These are phyloP conservation scores for Zaprionus camerounensis DNA, from an alignment of 1,140 invertebrate species.

Conservation along the genomic window DNA sequence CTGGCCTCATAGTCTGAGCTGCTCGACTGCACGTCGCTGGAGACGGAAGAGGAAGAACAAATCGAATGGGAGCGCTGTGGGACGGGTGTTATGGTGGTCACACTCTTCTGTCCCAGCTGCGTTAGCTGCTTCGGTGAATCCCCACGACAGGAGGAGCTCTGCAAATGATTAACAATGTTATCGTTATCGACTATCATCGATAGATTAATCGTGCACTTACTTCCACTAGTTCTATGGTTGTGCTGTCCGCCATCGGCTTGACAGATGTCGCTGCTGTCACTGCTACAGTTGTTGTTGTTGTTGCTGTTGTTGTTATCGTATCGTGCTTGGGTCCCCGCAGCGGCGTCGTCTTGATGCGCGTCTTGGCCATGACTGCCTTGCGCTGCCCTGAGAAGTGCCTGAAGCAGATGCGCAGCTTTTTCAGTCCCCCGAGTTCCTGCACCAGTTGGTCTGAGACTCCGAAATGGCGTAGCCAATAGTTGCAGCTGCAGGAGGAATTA, in stretches of 20 bases:
- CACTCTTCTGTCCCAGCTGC: conserved; percentile 29
- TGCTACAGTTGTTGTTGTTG: conserved; percentile 7
- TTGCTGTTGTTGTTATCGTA: conserved; percentile 13
- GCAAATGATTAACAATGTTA: not conserved
- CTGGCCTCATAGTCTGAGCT: conserved; percentile 67
- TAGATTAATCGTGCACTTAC: conserved; percentile 46
- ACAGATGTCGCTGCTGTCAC: conserved; percentile 25
- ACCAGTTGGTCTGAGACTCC: conserved; percentile 57
- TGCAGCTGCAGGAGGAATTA: conserved; percentile 69
- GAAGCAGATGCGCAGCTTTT: conserved; percentile 72
- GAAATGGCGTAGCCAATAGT: conserved; percentile 67
- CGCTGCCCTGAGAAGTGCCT: conserved; percentile 59
- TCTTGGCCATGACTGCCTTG: conserved; percentile 73
- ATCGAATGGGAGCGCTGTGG: conserved; percentile 79
- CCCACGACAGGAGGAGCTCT: conserved; percentile 36
- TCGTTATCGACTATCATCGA: conserved; percentile 13
- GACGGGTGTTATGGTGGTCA: conserved; percentile 48
- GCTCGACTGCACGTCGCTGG: conserved; percentile 71
- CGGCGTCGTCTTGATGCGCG: conserved; percentile 80
- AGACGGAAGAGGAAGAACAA: conserved; percentile 66
- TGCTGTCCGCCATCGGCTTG: conserved; percentile 56
- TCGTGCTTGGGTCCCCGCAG: conserved; percentile 66
- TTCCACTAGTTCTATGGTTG: conserved; percentile 64
- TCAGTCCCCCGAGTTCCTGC: conserved; percentile 63
- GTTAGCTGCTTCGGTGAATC: conserved; percentile 14